Base-by-base conservation (phyloP, 2,113 vertebrate genomes). In the Gadus chalcogrammus region DNA sequence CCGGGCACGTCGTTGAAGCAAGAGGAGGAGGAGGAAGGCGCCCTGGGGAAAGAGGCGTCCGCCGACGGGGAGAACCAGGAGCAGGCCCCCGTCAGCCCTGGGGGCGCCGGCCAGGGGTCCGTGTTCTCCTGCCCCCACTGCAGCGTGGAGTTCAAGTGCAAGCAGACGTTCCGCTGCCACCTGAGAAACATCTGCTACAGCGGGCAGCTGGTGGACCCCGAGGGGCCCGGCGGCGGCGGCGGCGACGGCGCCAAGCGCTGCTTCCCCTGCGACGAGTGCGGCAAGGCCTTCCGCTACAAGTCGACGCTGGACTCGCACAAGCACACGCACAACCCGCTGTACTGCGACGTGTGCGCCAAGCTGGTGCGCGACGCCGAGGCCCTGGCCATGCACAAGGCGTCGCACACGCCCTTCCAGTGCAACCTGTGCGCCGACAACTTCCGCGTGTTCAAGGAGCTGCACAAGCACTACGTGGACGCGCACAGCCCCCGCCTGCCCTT, bases 321-420 rank as follows among this genome's bases (percentile, higher is more conserved):
- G 75, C 85, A 85, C 52, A 90, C 88, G 0, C 89, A 90, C 87
- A 88, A 89, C 77, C 89, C 88, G 0, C 85, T 90, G 0, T 90
- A 90, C 81, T 90, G 89, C n/a, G 84, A 89, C 67, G 84, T 86
- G 59, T 90, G 89, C 48, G 88, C 82, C 79, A 90, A 88, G 20
- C 66, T 90, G 48, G 88, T 90, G 0, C 89, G 88, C 0, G 89
- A 90, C 62, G n/a, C 82, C 0, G 88, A 88, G 5, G 87, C 89
- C 0, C 20, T 90, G 66, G 85, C 82, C 1, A 79, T 88, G 81
- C 89, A 90, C 79, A 89, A 86, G 65, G 83, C 87, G 5, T 88
- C 88, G 3, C 89, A 90, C 84, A 89, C 87, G 0, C 88, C 88
- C 0, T 89, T 90, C 35, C 89, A 90, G 74, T 90, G 89, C 17